A percentile compares a stretch with the other conserved stretches of the same genome.
phyloP scores from a whole-genome alignment of 1,140 invertebrate genomes.

The Monochamus saltuarius region DNA sequence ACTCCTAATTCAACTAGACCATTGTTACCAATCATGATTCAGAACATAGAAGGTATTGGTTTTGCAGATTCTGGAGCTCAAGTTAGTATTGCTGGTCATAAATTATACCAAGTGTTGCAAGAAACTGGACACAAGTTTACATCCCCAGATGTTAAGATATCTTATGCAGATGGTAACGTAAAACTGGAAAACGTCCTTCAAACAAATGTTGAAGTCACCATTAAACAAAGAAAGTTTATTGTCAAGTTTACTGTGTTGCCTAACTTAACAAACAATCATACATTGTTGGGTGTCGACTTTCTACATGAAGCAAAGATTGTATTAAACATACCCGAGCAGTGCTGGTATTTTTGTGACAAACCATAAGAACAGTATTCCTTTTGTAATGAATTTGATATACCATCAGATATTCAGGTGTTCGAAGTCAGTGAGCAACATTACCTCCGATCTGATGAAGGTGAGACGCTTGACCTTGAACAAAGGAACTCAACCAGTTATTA shows the following conservation, averaged over 20 bases:
- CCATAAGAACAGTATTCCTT: too few relatives aligned
- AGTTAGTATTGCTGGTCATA: background rate
- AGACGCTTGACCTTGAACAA: background rate
- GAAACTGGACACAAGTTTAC: background rate
- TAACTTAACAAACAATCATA: constrained; percentile 1
- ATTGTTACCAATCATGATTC: background rate
- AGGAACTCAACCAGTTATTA: background rate
- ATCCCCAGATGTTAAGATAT: too few relatives aligned
- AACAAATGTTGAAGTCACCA: background rate
- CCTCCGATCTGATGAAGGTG: background rate
- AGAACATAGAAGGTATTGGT: background rate
- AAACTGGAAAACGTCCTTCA: background rate
- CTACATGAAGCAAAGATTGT: constrained; percentile 5
- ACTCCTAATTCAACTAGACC: too few relatives aligned
- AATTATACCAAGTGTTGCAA: background rate
- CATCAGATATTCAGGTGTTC: too few relatives aligned
- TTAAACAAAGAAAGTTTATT: background rate
- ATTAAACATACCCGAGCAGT: background rate
- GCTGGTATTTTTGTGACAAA: constrained; percentile 10
- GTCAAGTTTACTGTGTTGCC: background rate
- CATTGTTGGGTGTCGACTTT: constrained; percentile 9
- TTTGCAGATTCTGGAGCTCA: background rate
- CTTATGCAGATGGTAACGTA: background rate
- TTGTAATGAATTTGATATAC: too few relatives aligned
- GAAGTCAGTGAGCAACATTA: too few relatives aligned